Base-by-base conservation (phyloP, 2,797 vertebrate species). In the Cuculus canorus region DNA sequence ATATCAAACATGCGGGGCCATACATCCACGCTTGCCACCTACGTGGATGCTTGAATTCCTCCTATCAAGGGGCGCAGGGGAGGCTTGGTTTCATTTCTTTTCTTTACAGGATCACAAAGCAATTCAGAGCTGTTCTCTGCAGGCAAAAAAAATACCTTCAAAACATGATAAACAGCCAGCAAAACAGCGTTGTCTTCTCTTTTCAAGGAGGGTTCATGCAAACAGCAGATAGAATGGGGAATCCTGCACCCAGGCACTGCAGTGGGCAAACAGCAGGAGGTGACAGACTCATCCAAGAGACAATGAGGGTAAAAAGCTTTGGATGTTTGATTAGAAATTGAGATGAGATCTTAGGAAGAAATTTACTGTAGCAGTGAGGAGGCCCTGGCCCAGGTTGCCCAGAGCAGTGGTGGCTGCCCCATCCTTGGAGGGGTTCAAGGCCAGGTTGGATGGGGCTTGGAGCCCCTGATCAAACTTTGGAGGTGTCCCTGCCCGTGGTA, bases 71-170 rank as follows among this genome's bases (percentile, higher is more conserved):
- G 76, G 9, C 92, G 82, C 72, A 52, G 43, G 43, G 71, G 23
- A 82, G 17, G 50, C 16, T 90, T 71, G 39, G 48, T 63, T 89
- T 91, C 52, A 24, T 89, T 91, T 92, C 30, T 96, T 91, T 90
- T 78, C 54, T 75, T 91, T 88, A 30, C 47, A 75, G 76, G n/a
- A 86, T 87, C 82, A 89, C 68, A 85, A 79, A 87, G 84, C 66
- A 69, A 89, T 92, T 92, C 86, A 53, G 81, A 86, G 70, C 32
- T 72, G 54, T n/a, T 81, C 85, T 92, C 93, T 45, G 65, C 82
- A 72, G 82, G 94, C 32, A 75, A 66, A 66, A 66, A 50, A 93
- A 50, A 41, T 5, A 39, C 33, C 80, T 90, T 81, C 86, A 75
- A 90, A 91, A 37, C 54, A 22, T 2, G 23, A 61, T 13, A 86